These are phyloP conservation scores for Drosophila paracracens DNA, from an alignment of 2,888 invertebrate genomes.

Conservation along the genomic window DNA sequence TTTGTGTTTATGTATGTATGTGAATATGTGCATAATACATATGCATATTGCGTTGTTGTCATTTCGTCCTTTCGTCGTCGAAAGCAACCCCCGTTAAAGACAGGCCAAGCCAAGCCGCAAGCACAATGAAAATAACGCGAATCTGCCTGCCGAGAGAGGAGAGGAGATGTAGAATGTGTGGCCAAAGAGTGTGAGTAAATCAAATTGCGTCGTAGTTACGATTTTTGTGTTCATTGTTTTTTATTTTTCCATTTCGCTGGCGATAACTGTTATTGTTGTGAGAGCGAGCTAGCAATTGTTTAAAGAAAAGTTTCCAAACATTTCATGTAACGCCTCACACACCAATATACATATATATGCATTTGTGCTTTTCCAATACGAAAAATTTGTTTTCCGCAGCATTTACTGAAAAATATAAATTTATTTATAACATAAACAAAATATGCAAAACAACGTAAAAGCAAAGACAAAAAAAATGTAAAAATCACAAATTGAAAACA, in stretches of 20 bases:
- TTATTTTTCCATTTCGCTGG: conserved; percentile 30
- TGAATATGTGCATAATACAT: not conserved
- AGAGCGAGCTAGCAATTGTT: conserved; percentile 55
- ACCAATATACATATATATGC: not conserved
- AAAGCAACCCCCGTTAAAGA: conserved; percentile 52
- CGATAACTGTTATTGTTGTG: conserved; percentile 51
- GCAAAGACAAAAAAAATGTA: conserved; percentile 24
- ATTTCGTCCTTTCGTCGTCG: not conserved
- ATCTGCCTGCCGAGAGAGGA: conserved; percentile 25
- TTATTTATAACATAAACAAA: conserved; percentile 75
- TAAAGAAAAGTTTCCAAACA: conserved; percentile 44
- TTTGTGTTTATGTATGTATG: not conserved
- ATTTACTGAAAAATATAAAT: conserved; percentile 52
- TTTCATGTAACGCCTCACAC: conserved; percentile 17
- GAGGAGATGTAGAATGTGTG: conserved; percentile 35
- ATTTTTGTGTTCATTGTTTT: conserved; percentile 35
- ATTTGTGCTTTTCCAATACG: conserved; percentile 9
- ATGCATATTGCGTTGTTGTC: conserved; percentile 37
- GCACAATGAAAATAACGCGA: conserved; percentile 34
- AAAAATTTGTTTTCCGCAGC: conserved; percentile 29
- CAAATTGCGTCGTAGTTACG: conserved; percentile 81
- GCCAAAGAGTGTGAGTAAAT: conserved; percentile 73
- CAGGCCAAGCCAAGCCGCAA: conserved; percentile 22
- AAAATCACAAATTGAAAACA: conserved; percentile 31
- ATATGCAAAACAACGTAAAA: conserved; percentile 38